phyloP scores from a whole-genome alignment of 2,797 vertebrate genomes.

The Chelidonichthys spinosus region DNA sequence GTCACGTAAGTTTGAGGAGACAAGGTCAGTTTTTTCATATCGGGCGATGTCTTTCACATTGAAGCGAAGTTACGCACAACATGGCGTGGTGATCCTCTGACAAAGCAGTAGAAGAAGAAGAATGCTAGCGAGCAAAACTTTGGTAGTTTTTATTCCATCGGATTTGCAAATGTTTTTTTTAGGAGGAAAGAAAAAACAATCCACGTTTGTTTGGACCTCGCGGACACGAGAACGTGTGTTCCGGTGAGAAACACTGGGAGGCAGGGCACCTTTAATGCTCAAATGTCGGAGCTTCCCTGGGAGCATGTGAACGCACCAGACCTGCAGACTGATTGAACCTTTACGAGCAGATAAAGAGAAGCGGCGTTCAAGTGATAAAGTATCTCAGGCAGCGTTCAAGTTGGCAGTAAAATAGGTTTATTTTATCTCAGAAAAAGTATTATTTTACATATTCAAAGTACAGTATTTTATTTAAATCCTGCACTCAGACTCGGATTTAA shows the following conservation, averaged over 20 bases:
- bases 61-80: too few species aligned
- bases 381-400: background rate
- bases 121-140: background rate
- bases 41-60: background rate
- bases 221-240: too few species aligned
- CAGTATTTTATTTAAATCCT: constrained; percentile 27
- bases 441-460: constrained; percentile 31
- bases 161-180: too few species aligned
- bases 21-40: background rate
- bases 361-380: background rate
- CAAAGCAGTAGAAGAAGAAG: background rate
- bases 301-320: background rate
- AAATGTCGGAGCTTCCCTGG: background rate
- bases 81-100: background rate
- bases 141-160: too few species aligned
- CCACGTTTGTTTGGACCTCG: too few species aligned
- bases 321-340: background rate
- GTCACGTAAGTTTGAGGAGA: background rate
- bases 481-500: constrained; percentile 14
- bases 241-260: too few species aligned
- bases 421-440: constrained; percentile 35
- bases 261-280: background rate
- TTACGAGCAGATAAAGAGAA: background rate
- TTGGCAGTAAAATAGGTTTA: background rate
- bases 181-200: too few species aligned